Evolutionary conservation across 2,888 invertebrate genomes (phyloP).

Genomic region (Orchesellides sinensis): DNA sequence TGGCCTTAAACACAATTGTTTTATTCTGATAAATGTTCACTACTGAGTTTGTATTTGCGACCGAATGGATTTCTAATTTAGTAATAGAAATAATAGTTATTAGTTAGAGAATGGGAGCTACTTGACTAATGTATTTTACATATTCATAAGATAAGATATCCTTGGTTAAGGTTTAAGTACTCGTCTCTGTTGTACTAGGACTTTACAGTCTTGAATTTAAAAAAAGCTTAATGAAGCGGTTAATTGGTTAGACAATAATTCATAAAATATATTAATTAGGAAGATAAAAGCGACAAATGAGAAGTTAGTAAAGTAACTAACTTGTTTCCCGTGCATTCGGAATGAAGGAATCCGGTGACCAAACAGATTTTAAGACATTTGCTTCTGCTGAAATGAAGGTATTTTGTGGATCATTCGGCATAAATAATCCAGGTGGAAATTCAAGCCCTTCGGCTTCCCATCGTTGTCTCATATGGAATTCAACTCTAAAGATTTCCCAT

Average conservation of each 20-base stretch:
- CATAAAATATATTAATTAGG: no score
- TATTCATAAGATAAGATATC: no score
- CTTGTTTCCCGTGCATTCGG: conserved; percentile 91
- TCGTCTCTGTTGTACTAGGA: no score
- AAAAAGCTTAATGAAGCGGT: no score
- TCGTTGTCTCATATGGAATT: conserved; percentile 89
- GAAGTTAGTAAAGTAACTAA: conserved; percentile 77
- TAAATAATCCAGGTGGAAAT: conserved; percentile 87
- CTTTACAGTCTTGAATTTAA: no score
- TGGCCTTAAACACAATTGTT: conserved; percentile 87
- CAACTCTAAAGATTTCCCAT: conserved; percentile 84
- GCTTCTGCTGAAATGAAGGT: conserved; percentile 88
- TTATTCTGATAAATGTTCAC: conserved; percentile 88
- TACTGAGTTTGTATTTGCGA: conserved; percentile 89
- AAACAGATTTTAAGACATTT: conserved; percentile 89
- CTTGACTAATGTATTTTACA: no score
- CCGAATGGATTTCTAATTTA: conserved; percentile 89
- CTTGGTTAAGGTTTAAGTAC: no score
- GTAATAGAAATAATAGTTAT: conserved; percentile 72
- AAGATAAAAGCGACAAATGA: not conserved
- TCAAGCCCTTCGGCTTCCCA: conserved; percentile 88
- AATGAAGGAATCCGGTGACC: conserved; percentile 92
- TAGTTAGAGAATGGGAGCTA: no score
- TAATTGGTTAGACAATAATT: no score
- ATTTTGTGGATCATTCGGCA: conserved; percentile 86